A percentile compares a stretch with the other conserved stretches of the same genome.
phyloP scores from a whole-genome alignment of 2,888 invertebrate species.

The Cryptus armator region DNA sequence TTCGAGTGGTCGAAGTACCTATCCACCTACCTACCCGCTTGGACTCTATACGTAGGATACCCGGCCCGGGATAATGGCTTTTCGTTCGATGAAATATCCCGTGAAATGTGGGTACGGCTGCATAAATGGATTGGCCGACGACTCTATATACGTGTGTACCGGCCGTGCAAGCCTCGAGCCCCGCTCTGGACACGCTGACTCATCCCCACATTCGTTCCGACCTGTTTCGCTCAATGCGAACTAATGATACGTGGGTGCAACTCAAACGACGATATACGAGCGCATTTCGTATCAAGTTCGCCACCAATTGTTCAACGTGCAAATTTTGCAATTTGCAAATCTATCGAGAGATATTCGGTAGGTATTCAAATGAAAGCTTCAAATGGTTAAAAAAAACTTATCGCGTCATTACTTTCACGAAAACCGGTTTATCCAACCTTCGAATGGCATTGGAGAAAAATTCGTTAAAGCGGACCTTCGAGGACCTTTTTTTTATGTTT shows the following conservation, averaged over 20 bases:
- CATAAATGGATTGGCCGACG: slow-evolving; percentile 77
- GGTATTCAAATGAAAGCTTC: background rate
- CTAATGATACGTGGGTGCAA: slow-evolving; percentile 29
- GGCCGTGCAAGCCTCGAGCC: slow-evolving; percentile 50
- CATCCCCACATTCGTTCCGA: slow-evolving; percentile 71
- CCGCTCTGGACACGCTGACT: slow-evolving; percentile 74
- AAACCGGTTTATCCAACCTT: background rate
- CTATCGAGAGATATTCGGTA: background rate
- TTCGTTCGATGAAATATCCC: slow-evolving; percentile 77
- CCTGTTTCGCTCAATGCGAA: slow-evolving; percentile 66
- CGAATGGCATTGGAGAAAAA: background rate
- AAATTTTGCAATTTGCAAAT: background rate
- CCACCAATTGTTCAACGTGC: slow-evolving; percentile 3
- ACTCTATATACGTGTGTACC: slow-evolving; percentile 12
- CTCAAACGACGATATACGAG: slow-evolving; percentile 11
- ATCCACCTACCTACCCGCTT: background rate
- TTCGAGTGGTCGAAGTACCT: slow-evolving; percentile 36
- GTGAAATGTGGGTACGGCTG: slow-evolving; percentile 75
- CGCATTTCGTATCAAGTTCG: background rate
- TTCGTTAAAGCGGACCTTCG: background rate
- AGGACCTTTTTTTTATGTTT: too few relatives aligned
- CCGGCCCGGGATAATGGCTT: slow-evolving; percentile 72
- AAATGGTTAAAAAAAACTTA: background rate
- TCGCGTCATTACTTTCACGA: background rate
- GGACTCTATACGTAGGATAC: slow-evolving; percentile 43